Base-by-base conservation (phyloP, 2,888 invertebrate genomes). In the Pachydiplax longipennis region DNA sequence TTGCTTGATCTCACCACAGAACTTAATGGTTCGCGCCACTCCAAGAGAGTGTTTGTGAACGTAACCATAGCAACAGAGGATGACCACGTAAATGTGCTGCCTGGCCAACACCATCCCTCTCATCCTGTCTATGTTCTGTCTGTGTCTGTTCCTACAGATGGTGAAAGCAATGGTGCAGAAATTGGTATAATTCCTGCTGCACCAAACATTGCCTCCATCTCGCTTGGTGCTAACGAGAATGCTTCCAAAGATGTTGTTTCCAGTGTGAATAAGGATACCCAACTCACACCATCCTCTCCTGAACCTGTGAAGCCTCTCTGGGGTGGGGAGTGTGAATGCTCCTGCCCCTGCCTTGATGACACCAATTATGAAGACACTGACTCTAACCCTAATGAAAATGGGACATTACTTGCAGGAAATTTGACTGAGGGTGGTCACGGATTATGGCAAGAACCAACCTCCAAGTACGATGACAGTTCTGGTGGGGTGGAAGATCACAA, bases 111-210 rank as follows among this genome's bases (percentile, higher is more conserved):
- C 91, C 94, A 94, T 92, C 93, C 94, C n/a, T 92, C 94, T 58
- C 96, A 96, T 93, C 96, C 96, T 87, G 95, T 97, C 92, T 98
- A 97, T 94, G 96, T 97, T 65, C 94, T 98, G 92, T 97, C 98
- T 93, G 96, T 98, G 91, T 97, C 97, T 91, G 96, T 98, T 91
- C 98, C 98, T 15, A 96, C 96, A 90, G 94, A 95, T 92, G 95
- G 95, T 61, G 94, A 95, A 92, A 94, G 94, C 92, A 94, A 94
- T 92, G 94, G 95, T 90, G 95, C 96, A 91, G 95, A 94, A 91
- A 94, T 96, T 91, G 95, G 95, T 94, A 95, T 92, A 15, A 91
- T 91, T 80, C 91, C 91, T 22, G 91, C 91, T 82, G 90, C 91
- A 58, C 91, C 82, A 73, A 91, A 91, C 53, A 80, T 91, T 87